A percentile compares a stretch with the other conserved stretches of the same genome.
These are phyloP conservation scores for Helleia helle DNA, from an alignment of 2,888 invertebrate genomes.

Conservation along the genomic window DNA sequence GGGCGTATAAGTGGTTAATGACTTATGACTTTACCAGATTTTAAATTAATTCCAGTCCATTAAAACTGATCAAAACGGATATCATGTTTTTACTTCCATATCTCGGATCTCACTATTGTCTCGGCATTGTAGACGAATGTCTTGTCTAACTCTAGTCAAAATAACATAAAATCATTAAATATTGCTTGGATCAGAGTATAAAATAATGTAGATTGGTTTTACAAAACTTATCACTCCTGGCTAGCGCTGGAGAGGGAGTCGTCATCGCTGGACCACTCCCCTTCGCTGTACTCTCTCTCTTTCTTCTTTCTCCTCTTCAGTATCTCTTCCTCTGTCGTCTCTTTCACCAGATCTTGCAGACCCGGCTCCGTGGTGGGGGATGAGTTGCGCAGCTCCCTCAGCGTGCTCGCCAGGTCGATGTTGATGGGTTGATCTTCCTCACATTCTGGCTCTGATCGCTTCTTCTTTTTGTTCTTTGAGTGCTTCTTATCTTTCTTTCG, in stretches of 20 bases:
- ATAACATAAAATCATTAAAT: too few relatives aligned
- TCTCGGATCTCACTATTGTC: too few relatives aligned
- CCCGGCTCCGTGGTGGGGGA: conserved; percentile 51
- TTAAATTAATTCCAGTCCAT: too few relatives aligned
- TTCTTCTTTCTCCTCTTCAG: conserved; percentile 30
- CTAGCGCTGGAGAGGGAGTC: conserved; percentile 34
- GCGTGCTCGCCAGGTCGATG: conserved; percentile 47
- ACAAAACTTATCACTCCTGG: conserved; percentile 5
- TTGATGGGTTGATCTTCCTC: conserved; percentile 32
- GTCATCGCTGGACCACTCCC: conserved; percentile 64
- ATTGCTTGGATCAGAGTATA: too few relatives aligned
- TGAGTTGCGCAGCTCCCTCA: conserved; percentile 46
- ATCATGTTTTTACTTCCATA: too few relatives aligned
- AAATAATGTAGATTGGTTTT: too few relatives aligned
- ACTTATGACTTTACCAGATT: too few relatives aligned
- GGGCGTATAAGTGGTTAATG: too few relatives aligned
- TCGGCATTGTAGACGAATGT: too few relatives aligned
- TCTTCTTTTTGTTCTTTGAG: conserved; percentile 44
- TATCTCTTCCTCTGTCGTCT: conserved; percentile 30
- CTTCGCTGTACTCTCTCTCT: conserved; percentile 54
- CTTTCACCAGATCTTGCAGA: conserved; percentile 26
- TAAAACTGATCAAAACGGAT: too few relatives aligned
- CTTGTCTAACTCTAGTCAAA: too few relatives aligned
- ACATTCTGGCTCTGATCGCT: conserved; percentile 28
- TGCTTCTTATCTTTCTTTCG: conserved; percentile 54